Base-by-base conservation (phyloP, 2,888 invertebrate species). In the Lymantria dispar region DNA sequence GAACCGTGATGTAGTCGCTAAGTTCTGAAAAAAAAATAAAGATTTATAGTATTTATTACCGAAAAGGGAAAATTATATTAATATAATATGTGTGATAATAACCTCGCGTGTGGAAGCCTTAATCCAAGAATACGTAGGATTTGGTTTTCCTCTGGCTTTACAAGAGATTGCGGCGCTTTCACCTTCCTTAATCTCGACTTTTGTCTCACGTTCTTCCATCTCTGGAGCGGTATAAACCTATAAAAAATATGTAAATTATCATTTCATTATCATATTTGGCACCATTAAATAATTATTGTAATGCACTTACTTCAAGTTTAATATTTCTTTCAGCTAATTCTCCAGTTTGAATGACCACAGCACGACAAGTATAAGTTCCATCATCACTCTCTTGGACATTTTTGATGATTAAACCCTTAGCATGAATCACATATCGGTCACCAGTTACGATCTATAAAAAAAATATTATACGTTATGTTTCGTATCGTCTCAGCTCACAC, bases 351-450 rank as follows among this genome's bases (percentile, higher is more conserved):
- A 94, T 93, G 0, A 97, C 97, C 39, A 96, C 94, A n/a, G 97
- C 98, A 43, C 96, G 93, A 75, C 98, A 98, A 5, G 95, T 96
- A 78, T 98, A 98, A 9, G 94, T 92, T 0, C 97, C 98, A 74
- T 97, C 97, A 70, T 98, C 97, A 12, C 94, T 93, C 78, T 96
- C 96, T 62, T 94, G 92, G 0, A 97, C 95, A 64, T 95, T 94
- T 64, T 94, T 94, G 54, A 98, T 96, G 51, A 95, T 83, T 10
- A 98, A 85, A 0, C 96, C 97, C 64, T 96, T 95, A 0, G 94
- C 89, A 64, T 95, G 94, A 49, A 95, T 93, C 11, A 96, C 93
- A 72, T 95, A 96, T 76, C 95, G 94, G 45, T 94, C 94, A 62
- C 94, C 94, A 8, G 94, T 94, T 47, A 86, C 87, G 53, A 97